Evolutionary conservation across 2,797 vertebrate genomes (phyloP), one percentile per base, ranked within the genome.

Genomic region (Cryptoblepharus egeriae): DNA sequence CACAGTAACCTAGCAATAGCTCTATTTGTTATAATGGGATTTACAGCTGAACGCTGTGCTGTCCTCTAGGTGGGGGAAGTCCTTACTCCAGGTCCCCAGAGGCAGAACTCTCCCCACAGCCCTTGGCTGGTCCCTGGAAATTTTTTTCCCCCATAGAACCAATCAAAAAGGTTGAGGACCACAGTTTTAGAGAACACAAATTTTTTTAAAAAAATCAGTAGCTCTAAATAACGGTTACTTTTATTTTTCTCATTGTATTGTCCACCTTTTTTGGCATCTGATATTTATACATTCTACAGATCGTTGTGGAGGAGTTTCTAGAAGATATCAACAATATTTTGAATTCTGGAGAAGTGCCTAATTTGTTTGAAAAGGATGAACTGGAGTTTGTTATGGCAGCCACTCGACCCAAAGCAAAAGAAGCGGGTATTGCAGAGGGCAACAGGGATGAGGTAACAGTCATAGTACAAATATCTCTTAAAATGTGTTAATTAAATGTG

Each of bases 291-390:
- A 55, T 22, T 75, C 49, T 80, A 5, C 82, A 97, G 96, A 97
- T 97, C 85, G 95, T 97, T 60, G 96, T 95, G 55, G 96, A 97
- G 64, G 97, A 96, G 77, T 96, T 97, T 84, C 92, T 97, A 74
- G 97, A 98, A 94, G 96, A 97, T 67, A 94, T 96, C 83, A 98
- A 97, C 92, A 98, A 98, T 89, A 97, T 97, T 95, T 92, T 98
- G 79, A 96, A 96, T 92, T 97, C 97, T 5, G 97, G 97, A 0
- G 95, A 98, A 88, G 97, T 97, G 32, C 97, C 96, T 70, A 96
- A 96, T 89, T 93, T 97, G 28, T 97, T 98, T 94, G 96, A 97
- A 93, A 98, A 97, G 82, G 96, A 97, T 80, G 96, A 97, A 75
- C 93, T 98, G 90, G 96, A 97, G 73, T 94, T 97, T 49, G 95